Evolutionary conservation across 2,797 vertebrate genomes (phyloP).

Genomic region (Poecilia velifera): DNA sequence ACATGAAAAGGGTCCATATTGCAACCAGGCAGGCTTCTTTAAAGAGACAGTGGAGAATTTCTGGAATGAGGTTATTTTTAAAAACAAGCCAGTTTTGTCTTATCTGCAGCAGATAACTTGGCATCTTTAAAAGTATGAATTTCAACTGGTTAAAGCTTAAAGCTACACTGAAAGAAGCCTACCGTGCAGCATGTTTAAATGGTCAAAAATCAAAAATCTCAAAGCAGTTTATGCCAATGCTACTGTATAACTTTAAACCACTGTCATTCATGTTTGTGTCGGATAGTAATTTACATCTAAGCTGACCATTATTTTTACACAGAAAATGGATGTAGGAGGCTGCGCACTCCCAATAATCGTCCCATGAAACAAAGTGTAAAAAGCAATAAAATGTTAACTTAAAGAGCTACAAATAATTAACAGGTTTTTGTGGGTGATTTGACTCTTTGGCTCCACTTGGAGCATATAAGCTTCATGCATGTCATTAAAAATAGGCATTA

Average conservation of each 20-base stretch:
- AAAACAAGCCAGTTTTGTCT: not conserved
- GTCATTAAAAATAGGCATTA: not conserved
- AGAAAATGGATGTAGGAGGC: not conserved
- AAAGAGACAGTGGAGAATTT: not conserved
- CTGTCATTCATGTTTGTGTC: not conserved
- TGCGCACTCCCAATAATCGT: not conserved
- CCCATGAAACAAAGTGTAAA: not conserved
- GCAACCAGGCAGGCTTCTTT: not conserved
- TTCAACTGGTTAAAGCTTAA: not conserved
- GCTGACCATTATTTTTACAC: not conserved
- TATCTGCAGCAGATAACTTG: not conserved
- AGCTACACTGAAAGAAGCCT: not conserved
- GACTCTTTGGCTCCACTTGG: too few species aligned
- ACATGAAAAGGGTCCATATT: not conserved
- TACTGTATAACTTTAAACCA: not conserved
- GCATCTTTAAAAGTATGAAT: not conserved
- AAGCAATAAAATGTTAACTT: too few species aligned
- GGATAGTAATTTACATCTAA: not conserved
- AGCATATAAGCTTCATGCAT: not conserved
- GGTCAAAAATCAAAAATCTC: not conserved
- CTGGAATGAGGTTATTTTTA: not conserved
- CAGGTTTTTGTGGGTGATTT: too few species aligned
- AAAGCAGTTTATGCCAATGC: not conserved
- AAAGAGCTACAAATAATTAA: too few species aligned
- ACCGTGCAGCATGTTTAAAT: too few species aligned